Evolutionary conservation across 1,140 invertebrate genomes (phyloP).

Genomic region (Pseudomyrmex concolor): DNA sequence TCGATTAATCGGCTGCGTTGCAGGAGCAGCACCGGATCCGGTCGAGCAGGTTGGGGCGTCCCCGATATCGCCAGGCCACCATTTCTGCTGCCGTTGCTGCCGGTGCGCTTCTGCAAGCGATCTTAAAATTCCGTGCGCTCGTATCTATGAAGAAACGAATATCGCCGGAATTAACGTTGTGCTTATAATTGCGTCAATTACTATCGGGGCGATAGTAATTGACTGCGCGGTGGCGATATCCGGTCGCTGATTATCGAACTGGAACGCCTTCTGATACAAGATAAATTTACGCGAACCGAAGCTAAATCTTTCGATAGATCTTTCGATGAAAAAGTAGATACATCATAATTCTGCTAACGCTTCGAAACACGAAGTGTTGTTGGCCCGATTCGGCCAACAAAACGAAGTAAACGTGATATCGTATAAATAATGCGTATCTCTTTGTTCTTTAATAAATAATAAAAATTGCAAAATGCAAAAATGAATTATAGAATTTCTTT

Average conservation of each 20-base stretch:
- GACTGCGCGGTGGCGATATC: conserved; percentile 48
- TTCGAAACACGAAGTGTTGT: no score
- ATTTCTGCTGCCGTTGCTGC: conserved; percentile 54
- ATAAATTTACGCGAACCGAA: conserved; percentile 14
- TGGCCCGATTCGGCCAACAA: no score
- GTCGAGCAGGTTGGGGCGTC: conserved; percentile 74
- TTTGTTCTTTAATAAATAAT: neutral
- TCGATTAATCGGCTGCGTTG: conserved; percentile 73
- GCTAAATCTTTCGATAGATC: conserved; percentile 23
- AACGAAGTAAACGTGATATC: no score
- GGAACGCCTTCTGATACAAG: conserved; percentile 23
- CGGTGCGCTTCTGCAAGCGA: conserved; percentile 22
- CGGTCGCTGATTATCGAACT: conserved; percentile 41
- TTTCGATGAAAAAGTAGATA: neutral
- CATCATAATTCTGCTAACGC: neutral
- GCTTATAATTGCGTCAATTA: conserved; percentile 57
- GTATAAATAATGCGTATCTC: neutral
- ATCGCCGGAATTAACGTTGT: conserved; percentile 42
- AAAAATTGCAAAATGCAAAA: no score
- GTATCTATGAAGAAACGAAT: conserved; percentile 26
- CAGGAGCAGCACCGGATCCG: conserved; percentile 67
- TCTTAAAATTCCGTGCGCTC: conserved; percentile 31
- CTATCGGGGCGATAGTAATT: conserved; percentile 28
- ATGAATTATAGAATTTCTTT: no score
- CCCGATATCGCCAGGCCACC: conserved; percentile 58